These are phyloP conservation scores for Phengaris alcon DNA, from an alignment of 2,888 invertebrate genomes.

Conservation along the genomic window DNA sequence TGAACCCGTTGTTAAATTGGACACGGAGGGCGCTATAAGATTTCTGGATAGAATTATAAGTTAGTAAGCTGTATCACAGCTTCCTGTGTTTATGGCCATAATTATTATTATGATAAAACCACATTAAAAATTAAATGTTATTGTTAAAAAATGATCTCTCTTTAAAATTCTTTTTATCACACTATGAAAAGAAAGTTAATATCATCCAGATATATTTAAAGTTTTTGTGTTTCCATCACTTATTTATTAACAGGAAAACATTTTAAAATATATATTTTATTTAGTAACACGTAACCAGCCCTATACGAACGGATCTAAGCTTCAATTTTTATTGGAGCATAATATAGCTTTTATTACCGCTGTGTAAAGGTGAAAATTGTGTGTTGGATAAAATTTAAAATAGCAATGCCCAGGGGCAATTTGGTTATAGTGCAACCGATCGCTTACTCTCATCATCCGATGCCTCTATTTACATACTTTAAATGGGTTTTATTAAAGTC, in stretches of 20 bases:
- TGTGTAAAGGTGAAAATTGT: slow-evolving; percentile 45
- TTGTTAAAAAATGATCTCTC: too few species aligned
- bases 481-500: slow-evolving; percentile 37
- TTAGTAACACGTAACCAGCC: not conserved
- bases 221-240: too few species aligned
- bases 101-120: too few species aligned
- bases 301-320: slow-evolving; percentile 36
- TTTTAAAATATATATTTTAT: not conserved
- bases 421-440: slow-evolving; percentile 40
- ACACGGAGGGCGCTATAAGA: too few species aligned
- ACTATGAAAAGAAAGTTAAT: too few species aligned
- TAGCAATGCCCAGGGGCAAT: slow-evolving; percentile 38
- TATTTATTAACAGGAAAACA: not conserved
- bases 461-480: slow-evolving; percentile 40
- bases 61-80: too few species aligned
- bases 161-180: too few species aligned
- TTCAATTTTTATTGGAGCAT: slow-evolving; percentile 34
- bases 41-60: too few species aligned
- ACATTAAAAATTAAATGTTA: too few species aligned
- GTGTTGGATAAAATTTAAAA: slow-evolving; percentile 33
- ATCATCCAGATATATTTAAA: too few species aligned
- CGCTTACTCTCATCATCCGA: slow-evolving; percentile 39
- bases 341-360: slow-evolving; percentile 43
- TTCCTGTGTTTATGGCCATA: too few species aligned
- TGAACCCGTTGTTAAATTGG: too few species aligned